Conservation (phyloP, 2,888 invertebrate species). For the Pinctada fucata region DNA sequence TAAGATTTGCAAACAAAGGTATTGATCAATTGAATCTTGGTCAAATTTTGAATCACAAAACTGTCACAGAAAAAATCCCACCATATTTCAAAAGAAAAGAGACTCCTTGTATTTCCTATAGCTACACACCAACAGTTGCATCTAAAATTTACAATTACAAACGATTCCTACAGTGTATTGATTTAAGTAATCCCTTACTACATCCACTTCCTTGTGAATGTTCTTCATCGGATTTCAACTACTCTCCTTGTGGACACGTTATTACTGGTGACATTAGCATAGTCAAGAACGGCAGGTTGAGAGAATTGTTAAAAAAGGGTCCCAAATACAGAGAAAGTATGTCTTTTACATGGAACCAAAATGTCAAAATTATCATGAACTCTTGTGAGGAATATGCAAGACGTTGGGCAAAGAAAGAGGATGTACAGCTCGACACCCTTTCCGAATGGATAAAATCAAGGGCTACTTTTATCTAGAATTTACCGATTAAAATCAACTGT, state of each 20-base stretch:
- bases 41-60: no score
- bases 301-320: background rate
- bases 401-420: background rate
- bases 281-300: background rate
- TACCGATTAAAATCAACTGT: background rate
- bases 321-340: background rate
- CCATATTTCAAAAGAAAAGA: no score
- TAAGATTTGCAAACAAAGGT: no score
- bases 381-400: background rate
- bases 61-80: no score
- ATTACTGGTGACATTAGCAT: background rate
- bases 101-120: no score
- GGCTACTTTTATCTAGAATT: background rate
- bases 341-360: background rate
- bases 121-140: background rate
- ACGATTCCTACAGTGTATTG: background rate
- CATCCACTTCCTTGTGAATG: background rate
- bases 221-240: background rate
- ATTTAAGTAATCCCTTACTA: background rate
- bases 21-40: no score
- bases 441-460: background rate
- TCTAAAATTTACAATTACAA: background rate
- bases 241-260: background rate
- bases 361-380: background rate
- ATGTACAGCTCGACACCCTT: background rate